phyloP scores from a whole-genome alignment of 2,888 invertebrate species.

The Cephus rjabovi region DNA sequence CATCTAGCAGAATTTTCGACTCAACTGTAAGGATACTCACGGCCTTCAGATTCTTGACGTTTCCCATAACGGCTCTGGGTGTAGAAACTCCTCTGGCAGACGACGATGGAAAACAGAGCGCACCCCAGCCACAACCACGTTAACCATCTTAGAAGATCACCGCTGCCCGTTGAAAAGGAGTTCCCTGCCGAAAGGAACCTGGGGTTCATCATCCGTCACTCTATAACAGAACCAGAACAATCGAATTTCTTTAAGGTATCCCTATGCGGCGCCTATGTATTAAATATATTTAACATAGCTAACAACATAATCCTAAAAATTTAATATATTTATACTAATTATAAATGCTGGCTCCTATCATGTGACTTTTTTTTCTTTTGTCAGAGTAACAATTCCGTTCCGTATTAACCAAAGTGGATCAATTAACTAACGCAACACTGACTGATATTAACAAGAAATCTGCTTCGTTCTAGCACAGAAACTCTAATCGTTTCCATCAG shows the following conservation, averaged over 20 bases:
- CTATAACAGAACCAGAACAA: neutral
- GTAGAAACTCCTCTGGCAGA: conserved; percentile 47
- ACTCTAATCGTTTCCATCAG: neutral
- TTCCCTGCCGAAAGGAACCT: neutral
- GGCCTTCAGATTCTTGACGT: conserved; percentile 37
- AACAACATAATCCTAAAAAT: neutral
- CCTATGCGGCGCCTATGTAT: neutral
- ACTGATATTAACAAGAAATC: neutral
- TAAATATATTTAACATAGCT: neutral
- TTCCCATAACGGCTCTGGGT: conserved; percentile 51
- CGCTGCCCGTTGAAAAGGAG: neutral
- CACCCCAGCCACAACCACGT: conserved; percentile 49
- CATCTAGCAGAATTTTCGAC: neutral
- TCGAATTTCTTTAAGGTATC: neutral
- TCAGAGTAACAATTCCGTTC: neutral
- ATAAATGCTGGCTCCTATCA: neutral
- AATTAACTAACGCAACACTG: neutral
- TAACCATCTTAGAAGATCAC: neutral
- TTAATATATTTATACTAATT: neutral
- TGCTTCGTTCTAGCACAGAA: neutral
- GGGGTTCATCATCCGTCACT: neutral
- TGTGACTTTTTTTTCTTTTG: neutral
- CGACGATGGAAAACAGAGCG: conserved; percentile 41
- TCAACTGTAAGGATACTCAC: conserved; percentile 32
- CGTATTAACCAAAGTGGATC: neutral